A percentile compares a stretch with the other conserved stretches of the same genome.
Conservation (phyloP, 2,888 invertebrate species). For the Xestoiulus laeticollis region DNA sequence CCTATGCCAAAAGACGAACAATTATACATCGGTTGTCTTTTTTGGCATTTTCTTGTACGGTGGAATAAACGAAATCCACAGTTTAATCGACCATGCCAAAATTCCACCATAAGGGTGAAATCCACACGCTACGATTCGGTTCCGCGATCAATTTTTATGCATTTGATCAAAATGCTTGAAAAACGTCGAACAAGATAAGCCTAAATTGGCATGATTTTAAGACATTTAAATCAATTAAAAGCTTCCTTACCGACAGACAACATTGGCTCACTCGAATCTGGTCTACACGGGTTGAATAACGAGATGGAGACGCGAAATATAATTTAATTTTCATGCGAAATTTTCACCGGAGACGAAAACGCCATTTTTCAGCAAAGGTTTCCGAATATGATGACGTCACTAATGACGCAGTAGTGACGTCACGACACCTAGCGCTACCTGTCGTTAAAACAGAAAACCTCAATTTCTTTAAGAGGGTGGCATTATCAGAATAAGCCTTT, state of each 20-base stretch:
- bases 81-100: background rate
- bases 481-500: no score
- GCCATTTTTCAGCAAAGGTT: conserved; percentile 34
- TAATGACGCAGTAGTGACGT: background rate
- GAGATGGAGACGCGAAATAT: background rate
- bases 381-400: conserved; percentile 28
- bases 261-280: background rate
- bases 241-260: background rate
- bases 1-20: background rate
- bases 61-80: background rate
- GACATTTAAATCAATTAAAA: background rate
- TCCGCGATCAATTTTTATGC: conserved; percentile 7
- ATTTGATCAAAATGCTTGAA: conserved; percentile 1
- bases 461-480: no score
- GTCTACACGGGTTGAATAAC: background rate
- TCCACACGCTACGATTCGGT: background rate
- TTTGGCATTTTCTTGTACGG: background rate
- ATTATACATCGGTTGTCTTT: background rate
- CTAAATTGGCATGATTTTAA: background rate
- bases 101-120: background rate
- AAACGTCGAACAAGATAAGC: background rate
- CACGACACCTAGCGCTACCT: background rate
- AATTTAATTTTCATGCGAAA: conserved; percentile 23
- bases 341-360: conserved; percentile 34
- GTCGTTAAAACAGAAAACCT: background rate